Evolutionary conservation across 2,888 invertebrate species (phyloP), one percentile per base, ranked within the genome.

Genomic region (Caenorhabditis sp.): DNA sequence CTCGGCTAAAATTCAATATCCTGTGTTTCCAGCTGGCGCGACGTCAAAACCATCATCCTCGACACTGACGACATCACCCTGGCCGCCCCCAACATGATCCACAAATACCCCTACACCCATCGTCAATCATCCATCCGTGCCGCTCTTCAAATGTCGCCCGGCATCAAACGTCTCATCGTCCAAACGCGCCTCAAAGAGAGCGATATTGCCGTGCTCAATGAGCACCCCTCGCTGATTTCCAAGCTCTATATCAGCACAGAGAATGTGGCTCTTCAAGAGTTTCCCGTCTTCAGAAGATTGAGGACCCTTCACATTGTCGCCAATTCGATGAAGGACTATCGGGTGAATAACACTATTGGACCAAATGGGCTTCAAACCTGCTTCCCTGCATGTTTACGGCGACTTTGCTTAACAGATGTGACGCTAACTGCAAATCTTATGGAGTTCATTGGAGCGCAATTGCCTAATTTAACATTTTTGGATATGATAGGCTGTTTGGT

Each of bases 401-500:
- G 69, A 10, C 26, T 77, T 50, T 71, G 70, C 49, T 56, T 77
- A 31, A 77, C 73, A 0, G 77, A 74, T 26, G 38, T 74, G 14
- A 61, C 54, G 8, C 58, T 77, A n/a, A 70, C 70, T 4, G 62
- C 67, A 31, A 66, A 68, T 20, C 62, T 70, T 0, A 58, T 77
- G 7, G 38, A 5, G 1, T 49, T 60, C n/a, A 27, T 77, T 31
- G 31, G 31, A 38, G 20, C 59, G 4, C 26, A 27, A 12, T 54
- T 77, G 12, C 58, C 65, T 10, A 59, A 74, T 26, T 56, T 77
- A 25, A 36, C 27, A 7, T 69, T 58, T 21, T 27, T 77, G 27
- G 77, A 77, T 54, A 50, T 67, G 27, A 74, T 77, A 26, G 77
- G 77, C 36, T 67, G 67, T 43, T 20, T 74, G 4, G 67, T 77